phyloP scores from a whole-genome alignment of 1,140 invertebrate species.

The Drosophila tsacasi region DNA sequence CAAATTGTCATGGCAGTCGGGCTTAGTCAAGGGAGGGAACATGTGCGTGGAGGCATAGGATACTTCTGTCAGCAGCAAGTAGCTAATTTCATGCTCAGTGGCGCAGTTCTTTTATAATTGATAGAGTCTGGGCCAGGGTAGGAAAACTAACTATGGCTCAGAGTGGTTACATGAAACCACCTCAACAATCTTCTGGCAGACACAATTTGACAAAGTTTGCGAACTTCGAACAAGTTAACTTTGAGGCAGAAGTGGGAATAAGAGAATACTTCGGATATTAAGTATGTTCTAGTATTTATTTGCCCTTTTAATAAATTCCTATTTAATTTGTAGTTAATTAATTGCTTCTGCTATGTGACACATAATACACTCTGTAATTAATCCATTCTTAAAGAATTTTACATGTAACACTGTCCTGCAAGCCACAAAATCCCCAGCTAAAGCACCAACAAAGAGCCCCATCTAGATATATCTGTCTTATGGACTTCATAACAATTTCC shows the following conservation, averaged over 20 bases:
- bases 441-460: conserved; percentile 9
- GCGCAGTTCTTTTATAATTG: conserved; percentile 71
- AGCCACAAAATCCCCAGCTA: not conserved
- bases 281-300: too few species aligned
- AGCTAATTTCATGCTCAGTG: conserved; percentile 80
- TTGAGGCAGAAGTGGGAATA: not conserved
- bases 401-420: not conserved
- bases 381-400: not conserved
- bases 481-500: conserved; percentile 38
- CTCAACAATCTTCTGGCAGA: conserved; percentile 11
- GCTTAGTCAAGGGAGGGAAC: conserved; percentile 35
- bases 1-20: conserved; percentile 54
- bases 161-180: conserved; percentile 33
- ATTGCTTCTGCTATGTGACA: not conserved
- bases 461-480: conserved; percentile 18
- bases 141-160: not conserved
- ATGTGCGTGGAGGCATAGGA: conserved; percentile 11
- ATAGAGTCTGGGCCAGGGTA: conserved; percentile 38
- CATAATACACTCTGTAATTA: not conserved
- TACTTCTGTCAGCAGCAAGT: conserved; percentile 54
- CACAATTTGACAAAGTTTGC: conserved; percentile 15
- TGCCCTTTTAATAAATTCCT: too few species aligned
- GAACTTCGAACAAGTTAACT: conserved; percentile 10
- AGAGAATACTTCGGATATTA: too few species aligned
- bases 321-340: not conserved